These are phyloP conservation scores for Globia sparganii DNA, from an alignment of 2,888 invertebrate species.

Conservation along the genomic window DNA sequence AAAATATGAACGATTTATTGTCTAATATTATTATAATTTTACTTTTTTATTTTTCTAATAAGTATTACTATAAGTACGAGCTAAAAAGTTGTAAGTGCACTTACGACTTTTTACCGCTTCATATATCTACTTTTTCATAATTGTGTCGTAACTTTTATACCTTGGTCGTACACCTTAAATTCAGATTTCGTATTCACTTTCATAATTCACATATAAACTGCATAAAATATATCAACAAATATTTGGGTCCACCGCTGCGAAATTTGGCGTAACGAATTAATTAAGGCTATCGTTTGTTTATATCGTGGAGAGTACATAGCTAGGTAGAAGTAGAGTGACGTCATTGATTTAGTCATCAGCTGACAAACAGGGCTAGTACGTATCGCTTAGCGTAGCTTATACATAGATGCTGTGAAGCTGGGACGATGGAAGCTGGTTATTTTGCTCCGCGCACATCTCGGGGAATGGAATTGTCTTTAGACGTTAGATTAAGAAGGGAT, in stretches of 20 bases:
- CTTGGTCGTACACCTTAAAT: slow-evolving; percentile 19
- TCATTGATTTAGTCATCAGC: slow-evolving; percentile 34
- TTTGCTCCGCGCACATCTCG: slow-evolving; percentile 20
- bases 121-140: slow-evolving; percentile 5
- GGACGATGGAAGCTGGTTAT: slow-evolving; percentile 10
- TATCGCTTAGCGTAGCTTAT: slow-evolving; percentile 56
- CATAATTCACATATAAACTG: slow-evolving; percentile 40
- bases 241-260: slow-evolving; percentile 86
- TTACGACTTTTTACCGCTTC: slow-evolving; percentile 24
- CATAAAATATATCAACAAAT: slow-evolving; percentile 64
- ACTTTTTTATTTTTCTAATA: background rate
- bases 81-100: background rate
- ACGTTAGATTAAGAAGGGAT: slow-evolving; percentile 17
- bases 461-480: slow-evolving; percentile 4
- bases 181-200: slow-evolving; percentile 36
- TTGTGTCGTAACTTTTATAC: slow-evolving; percentile 25
- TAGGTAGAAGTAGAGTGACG: slow-evolving; percentile 56
- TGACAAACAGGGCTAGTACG: slow-evolving; percentile 45
- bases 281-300: slow-evolving; percentile 68
- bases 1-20: background rate
- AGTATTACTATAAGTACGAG: background rate
- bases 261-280: slow-evolving; percentile 86
- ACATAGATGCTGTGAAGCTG: slow-evolving; percentile 42
- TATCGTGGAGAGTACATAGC: slow-evolving; percentile 47
- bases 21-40: background rate